phyloP scores from a whole-genome alignment of 1,140 invertebrate species.

The Zaprionus camerounensis region DNA sequence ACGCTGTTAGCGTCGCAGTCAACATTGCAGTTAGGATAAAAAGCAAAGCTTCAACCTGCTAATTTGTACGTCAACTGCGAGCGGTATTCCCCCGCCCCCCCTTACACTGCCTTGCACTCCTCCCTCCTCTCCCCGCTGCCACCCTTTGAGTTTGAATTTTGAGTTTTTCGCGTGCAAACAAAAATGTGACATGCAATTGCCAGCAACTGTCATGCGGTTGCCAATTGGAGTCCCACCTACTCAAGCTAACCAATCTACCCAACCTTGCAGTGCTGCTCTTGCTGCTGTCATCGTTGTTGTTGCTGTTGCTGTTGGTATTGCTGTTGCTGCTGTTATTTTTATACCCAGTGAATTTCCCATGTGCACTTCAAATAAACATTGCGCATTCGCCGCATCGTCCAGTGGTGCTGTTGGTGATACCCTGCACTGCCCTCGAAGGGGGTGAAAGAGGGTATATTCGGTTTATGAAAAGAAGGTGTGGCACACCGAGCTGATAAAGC shows the following conservation, averaged over 20 bases:
- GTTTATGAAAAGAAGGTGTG: background rate
- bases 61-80: constrained; percentile 73
- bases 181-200: constrained; percentile 53
- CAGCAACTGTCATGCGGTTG: constrained; percentile 76
- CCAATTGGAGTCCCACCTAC: constrained; percentile 63
- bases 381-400: constrained; percentile 38
- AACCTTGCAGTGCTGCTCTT: constrained; percentile 53
- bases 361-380: constrained; percentile 39
- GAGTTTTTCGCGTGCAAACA: constrained; percentile 59
- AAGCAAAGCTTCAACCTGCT: constrained; percentile 51
- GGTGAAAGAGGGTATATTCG: background rate
- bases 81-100: constrained; percentile 14
- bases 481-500: no score
- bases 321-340: constrained; percentile 18
- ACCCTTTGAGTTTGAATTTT: constrained; percentile 27
- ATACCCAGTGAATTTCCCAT: constrained; percentile 67
- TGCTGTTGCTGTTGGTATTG: background rate
- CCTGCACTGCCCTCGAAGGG: background rate
- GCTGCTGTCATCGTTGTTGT: constrained; percentile 17
- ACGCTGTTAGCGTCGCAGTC: background rate
- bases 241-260: background rate
- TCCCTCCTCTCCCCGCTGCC: background rate
- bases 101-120: background rate
- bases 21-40: constrained; percentile 30
- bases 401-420: background rate